Evolutionary conservation across 2,797 vertebrate genomes (phyloP), one percentile per base, ranked within the genome.

Genomic region (Lagodon rhomboides): DNA sequence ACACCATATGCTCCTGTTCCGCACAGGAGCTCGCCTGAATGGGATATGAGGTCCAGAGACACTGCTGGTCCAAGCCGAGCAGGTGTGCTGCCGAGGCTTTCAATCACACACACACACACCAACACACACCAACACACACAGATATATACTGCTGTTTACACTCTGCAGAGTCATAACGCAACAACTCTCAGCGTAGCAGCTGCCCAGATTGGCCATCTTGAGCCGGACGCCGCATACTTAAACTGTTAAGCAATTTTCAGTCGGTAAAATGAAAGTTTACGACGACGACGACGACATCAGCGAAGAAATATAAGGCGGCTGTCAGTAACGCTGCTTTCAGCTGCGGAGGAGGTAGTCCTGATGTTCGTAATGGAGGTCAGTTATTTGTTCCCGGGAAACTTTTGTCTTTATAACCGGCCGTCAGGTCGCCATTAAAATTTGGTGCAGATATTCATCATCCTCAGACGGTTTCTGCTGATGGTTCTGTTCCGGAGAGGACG

Each of bases 1-100:
- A 46, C 59, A 84, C 91, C 91, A 94, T 92, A 92, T 94, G 93
- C 86, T 90, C 78, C 80, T 80, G 90, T 89, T 92, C 87, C 72
- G 55, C 87, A 34, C 81, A 87, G 86, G 83, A 87, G 87, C 88
- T 76, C 66, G 38, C 44, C 85, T 91, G 90, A 91, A 91, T 87
- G 82, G 88, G 81, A 93, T 83, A 91, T 86, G 85, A 90, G 85
- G 89, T 90, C 91, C 84, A 70, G 85, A 88, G 90, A 91, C 87
- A 63, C 75, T 71, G 84, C 70, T 47, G 85, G 86, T 90, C 92
- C 86, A 86, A 85, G 80, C 79, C 20, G 82, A 92, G 89, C 92
- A 93, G 89, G 89, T 92, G 90, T 78, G 88, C 80, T 64, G 79
- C 81, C 38, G 68, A 73, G 67, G 79, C 86, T 80, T 78, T 88